Evolutionary conservation across 2,113 vertebrate genomes (phyloP).

Genomic region (Muscicapa adusta): DNA sequence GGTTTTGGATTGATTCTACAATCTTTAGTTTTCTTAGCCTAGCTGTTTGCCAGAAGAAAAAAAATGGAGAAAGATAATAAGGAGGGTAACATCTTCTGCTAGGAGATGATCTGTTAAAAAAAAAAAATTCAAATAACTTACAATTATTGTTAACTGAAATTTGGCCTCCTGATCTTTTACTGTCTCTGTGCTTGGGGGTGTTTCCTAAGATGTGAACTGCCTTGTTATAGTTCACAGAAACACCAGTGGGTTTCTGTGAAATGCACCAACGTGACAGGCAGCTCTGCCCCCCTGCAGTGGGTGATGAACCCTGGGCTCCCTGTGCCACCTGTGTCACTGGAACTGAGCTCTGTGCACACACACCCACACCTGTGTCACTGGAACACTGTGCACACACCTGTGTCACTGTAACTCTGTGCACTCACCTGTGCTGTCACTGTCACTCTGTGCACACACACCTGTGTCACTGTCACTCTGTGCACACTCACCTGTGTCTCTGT

Average conservation of each 20-base stretch:
- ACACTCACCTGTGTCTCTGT: no score
- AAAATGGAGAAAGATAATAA: background rate
- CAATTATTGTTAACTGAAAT: background rate
- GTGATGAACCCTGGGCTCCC: background rate
- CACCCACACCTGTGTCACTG: background rate
- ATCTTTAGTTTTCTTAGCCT: background rate
- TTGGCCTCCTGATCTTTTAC: background rate
- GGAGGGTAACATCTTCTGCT: background rate
- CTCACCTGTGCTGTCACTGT: background rate
- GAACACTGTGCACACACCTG: no score
- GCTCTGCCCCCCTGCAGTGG: background rate
- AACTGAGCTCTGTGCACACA: background rate
- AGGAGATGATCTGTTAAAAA: background rate
- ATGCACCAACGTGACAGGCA: accelerated
- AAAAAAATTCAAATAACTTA: background rate
- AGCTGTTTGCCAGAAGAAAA: background rate
- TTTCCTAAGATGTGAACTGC: background rate
- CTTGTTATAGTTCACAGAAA: background rate
- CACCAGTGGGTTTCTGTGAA: background rate
- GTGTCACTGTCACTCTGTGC: no score
- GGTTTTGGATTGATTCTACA: background rate
- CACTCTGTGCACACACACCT: no score
- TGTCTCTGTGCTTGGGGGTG: background rate
- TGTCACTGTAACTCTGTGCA: background rate
- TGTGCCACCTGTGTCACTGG: accelerated